A percentile compares a stretch with the other conserved stretches of the same genome.
phyloP scores from a whole-genome alignment of 2,888 invertebrate genomes.

The Acleris sparsana region DNA sequence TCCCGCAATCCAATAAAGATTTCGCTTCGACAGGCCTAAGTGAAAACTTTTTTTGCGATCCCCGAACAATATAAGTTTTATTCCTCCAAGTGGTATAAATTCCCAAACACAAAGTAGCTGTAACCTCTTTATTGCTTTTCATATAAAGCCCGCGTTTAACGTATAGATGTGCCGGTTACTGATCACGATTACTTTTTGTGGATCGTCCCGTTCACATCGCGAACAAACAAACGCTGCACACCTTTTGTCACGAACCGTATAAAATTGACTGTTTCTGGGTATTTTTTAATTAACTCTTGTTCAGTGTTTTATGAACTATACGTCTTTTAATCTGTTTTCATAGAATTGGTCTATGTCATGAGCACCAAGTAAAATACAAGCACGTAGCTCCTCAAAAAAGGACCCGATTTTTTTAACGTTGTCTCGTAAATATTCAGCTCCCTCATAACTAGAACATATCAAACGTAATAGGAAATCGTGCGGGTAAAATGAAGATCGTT shows the following conservation, averaged over 20 bases:
- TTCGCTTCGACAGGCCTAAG: slow-evolving; percentile 76
- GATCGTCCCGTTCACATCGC: slow-evolving; percentile 4
- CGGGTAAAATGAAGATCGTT: slow-evolving; percentile 36
- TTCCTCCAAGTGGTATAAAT: slow-evolving; percentile 81
- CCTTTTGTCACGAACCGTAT: neutral
- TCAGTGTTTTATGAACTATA: neutral
- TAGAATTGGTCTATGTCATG: no score
- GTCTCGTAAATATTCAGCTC: slow-evolving; percentile 7
- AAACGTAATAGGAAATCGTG: slow-evolving; percentile 34
- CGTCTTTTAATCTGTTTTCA: no score
- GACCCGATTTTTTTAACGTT: neutral
- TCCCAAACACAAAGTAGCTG: slow-evolving; percentile 81
- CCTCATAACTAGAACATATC: slow-evolving; percentile 33
- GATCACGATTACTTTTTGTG: slow-evolving; percentile 58
- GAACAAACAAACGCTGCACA: neutral
- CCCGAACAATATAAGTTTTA: slow-evolving; percentile 82
- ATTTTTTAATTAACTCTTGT: neutral
- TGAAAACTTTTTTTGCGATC: slow-evolving; percentile 77
- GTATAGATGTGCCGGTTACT: slow-evolving; percentile 69
- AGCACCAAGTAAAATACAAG: neutral
- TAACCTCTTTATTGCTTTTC: slow-evolving; percentile 82
- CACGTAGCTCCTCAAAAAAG: neutral
- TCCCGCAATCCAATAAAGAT: slow-evolving; percentile 77
- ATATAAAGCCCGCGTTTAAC: slow-evolving; percentile 71
- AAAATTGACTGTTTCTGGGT: neutral